Conservation (phyloP, 1,140 invertebrate species). For the Riptortus pedestris region DNA sequence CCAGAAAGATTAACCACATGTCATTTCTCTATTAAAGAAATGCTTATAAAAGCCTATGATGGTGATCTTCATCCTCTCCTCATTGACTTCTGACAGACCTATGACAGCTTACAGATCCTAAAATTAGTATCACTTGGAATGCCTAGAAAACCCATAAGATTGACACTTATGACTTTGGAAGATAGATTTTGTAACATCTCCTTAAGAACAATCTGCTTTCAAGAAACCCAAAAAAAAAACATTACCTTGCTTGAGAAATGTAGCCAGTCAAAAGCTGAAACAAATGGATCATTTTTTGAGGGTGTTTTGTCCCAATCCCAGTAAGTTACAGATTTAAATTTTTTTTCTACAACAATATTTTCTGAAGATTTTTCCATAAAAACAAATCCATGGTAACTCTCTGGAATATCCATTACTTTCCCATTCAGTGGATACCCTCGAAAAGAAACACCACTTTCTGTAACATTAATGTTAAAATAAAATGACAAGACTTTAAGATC, state of each 20-base stretch:
- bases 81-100: not conserved
- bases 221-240: not conserved
- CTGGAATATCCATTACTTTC: constrained; percentile 45
- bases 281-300: constrained; percentile 54
- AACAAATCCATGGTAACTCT: constrained; percentile 53
- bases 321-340: constrained; percentile 55
- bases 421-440: constrained; percentile 59
- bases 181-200: not conserved
- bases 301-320: constrained; percentile 73
- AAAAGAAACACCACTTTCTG: constrained; percentile 48
- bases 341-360: constrained; percentile 46
- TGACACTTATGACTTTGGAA: not conserved
- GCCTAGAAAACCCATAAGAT: not conserved
- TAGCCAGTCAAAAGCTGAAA: constrained; percentile 62
- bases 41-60: too few relatives aligned
- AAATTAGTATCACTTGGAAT: not conserved
- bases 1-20: too few relatives aligned
- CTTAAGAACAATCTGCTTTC: not conserved
- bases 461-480: constrained; percentile 21
- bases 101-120: not conserved
- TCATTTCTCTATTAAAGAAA: too few relatives aligned
- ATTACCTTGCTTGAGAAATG: constrained; percentile 35
- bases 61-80: too few relatives aligned
- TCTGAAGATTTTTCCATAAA: constrained; percentile 51
- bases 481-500: not conserved